Percentiles rank a stretch among this genome's conserved stretches.
Conservation (phyloP, 35 echinoderm and acorn worm genomes). For the Chiridota heheva region DNA sequence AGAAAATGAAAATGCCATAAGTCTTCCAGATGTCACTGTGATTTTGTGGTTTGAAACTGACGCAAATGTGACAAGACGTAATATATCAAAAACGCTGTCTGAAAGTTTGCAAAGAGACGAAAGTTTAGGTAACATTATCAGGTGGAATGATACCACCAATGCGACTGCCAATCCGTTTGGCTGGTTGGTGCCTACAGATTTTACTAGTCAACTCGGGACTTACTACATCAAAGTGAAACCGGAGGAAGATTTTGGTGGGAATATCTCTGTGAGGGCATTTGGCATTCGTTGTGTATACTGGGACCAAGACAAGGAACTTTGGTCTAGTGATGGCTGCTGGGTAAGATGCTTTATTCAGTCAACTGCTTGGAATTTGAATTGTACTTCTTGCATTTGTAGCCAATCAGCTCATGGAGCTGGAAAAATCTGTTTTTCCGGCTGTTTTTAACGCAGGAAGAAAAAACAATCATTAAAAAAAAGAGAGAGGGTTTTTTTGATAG, state of each 20-base stretch:
- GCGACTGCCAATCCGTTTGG: constrained; percentile 55
- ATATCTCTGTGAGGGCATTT: constrained; percentile 46
- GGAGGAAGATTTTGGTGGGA: constrained; percentile 16
- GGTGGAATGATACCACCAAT: constrained; percentile 51
- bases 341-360: no score
- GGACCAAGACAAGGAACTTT: constrained; percentile 59
- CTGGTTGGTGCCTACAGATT: constrained; percentile 52
- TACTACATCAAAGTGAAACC: constrained; percentile 40
- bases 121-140: no score
- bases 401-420: no score
- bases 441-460: no score
- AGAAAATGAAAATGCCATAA: not conserved
- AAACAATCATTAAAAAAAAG: no score
- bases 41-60: not conserved
- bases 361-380: no score
- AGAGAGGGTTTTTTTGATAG: no score
- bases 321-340: constrained; percentile 69
- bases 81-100: constrained; percentile 1
- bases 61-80: constrained; percentile 23
- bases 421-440: no score
- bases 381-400: no score
- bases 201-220: constrained; percentile 10
- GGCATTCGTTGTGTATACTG: constrained; percentile 68
- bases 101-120: not conserved
- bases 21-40: not conserved